These are phyloP conservation scores for Nomada ruficornis DNA, from an alignment of 2,888 invertebrate species.

Conservation along the genomic window DNA sequence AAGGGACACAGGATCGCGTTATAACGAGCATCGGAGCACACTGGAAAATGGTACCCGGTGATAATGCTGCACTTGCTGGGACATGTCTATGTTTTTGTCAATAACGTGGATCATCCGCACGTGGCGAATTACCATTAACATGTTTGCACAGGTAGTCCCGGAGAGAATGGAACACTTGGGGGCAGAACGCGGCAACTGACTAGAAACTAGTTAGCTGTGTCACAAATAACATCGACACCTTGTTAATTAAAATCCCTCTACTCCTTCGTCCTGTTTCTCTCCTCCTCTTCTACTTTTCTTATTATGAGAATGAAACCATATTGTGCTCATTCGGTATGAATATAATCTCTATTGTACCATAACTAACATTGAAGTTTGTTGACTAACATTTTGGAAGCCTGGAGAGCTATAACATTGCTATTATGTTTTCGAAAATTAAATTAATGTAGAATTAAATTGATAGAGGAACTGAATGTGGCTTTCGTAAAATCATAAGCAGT, in stretches of 20 bases:
- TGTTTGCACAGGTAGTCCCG: constrained; percentile 68
- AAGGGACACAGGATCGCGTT: neutral
- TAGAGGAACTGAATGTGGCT: no score
- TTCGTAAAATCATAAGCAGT: no score
- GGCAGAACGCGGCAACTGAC: constrained; percentile 43
- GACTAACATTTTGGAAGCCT: neutral
- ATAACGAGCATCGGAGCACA: constrained; percentile 33
- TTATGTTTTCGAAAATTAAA: neutral
- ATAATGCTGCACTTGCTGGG: constrained; percentile 64
- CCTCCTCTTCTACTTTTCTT: neutral
- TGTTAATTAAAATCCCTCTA: constrained; percentile 16
- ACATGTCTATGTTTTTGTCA: constrained; percentile 67
- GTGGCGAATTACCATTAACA: constrained; percentile 65
- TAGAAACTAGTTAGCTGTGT: constrained; percentile 51
- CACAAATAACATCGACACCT: constrained; percentile 50
- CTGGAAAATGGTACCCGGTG: constrained; percentile 48
- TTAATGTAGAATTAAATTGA: neutral
- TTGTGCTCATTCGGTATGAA: neutral
- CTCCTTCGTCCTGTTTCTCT: neutral
- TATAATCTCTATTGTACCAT: neutral
- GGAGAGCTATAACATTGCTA: constrained; percentile 8
- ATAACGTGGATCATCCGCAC: constrained; percentile 67
- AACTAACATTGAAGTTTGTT: constrained; percentile 29
- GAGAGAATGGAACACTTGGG: constrained; percentile 55
- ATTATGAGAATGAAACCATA: neutral